These are phyloP conservation scores for Pasiphila rectangulata DNA, from an alignment of 2,888 invertebrate genomes.

Conservation along the genomic window DNA sequence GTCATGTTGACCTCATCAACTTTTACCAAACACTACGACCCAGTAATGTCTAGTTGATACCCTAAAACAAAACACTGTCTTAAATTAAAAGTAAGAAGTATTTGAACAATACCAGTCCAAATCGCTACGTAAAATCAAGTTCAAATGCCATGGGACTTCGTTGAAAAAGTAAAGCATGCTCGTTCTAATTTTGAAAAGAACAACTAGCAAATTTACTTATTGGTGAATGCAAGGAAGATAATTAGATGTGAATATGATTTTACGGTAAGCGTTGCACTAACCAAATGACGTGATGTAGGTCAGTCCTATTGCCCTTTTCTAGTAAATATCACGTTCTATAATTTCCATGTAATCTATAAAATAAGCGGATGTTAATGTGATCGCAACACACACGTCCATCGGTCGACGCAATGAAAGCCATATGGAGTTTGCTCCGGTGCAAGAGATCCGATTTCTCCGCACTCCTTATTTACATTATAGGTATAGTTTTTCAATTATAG, in stretches of 20 bases:
- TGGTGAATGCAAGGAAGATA: too few relatives aligned
- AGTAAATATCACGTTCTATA: constrained; percentile 23
- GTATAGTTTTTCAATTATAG: constrained; percentile 6
- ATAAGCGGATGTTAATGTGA: constrained; percentile 29
- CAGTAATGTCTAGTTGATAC: not conserved
- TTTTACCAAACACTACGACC: not conserved
- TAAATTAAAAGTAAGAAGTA: too few relatives aligned
- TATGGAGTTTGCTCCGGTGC: constrained; percentile 26
- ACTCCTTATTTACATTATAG: constrained; percentile 20
- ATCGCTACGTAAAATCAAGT: too few relatives aligned
- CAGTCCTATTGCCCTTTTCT: constrained; percentile 5
- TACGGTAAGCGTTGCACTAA: too few relatives aligned
- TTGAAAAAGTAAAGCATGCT: too few relatives aligned
- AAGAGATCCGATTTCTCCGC: constrained; percentile 24
- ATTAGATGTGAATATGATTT: too few relatives aligned
- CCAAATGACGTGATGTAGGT: not conserved
- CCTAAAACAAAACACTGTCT: too few relatives aligned
- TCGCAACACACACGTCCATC: constrained; percentile 26
- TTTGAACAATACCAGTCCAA: too few relatives aligned
- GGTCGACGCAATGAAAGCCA: constrained; percentile 27
- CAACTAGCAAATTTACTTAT: too few relatives aligned
- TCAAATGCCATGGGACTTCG: too few relatives aligned
- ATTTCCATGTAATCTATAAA: constrained; percentile 27
- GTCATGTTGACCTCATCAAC: not conserved
- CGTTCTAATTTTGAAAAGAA: too few relatives aligned